Evolutionary conservation across 1,140 invertebrate species (phyloP), one percentile per base, ranked within the genome.

Genomic region (Rhopalosiphum maidis): DNA sequence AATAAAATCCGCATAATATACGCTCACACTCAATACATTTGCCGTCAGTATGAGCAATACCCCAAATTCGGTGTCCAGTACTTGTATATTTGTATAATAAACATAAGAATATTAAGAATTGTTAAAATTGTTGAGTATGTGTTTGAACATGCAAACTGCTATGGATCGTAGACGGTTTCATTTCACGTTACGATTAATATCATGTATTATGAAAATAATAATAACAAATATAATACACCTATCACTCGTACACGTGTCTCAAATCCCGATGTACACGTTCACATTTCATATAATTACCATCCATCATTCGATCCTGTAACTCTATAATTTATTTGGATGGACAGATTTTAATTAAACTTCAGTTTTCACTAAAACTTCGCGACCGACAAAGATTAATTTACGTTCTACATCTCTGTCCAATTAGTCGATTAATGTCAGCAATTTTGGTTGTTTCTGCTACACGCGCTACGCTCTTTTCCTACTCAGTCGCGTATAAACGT

Each of bases 321-420:
- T 68, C 37, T 41, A 90, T 68, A 41, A 90, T 90, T 90, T 90
- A 90, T 68, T 68, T n/a, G 25, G 89, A 90, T n/a, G 30, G 89
- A 90, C 41, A 48, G 54, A 68, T 90, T 90, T 90, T 90, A 90
- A 90, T 90, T 90, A 90, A 90, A 90, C 89, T 90, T 90, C 54
- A 60, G 89, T 90, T 90, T 68, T 90, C 55, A 22, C 37, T 43
- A 43, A 68, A 60, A 60, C 89, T 68, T 90, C 21, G 8, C 37
- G 54, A 41, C 30, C 89, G 89, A 90, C 89, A 90, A 90, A 46
- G 89, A 90, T 90, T 60, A 90, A 90, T 90, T n/a, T 68, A 37
- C 89, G 35, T 90, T 90, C 89, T 90, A 90, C 89, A 30, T 90
- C 89, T 90, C 37, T 68, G 89, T 90, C 89, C 55, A 90, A 90